Conservation (phyloP, 2,888 invertebrate species). For the Drosophila stalkeri region DNA sequence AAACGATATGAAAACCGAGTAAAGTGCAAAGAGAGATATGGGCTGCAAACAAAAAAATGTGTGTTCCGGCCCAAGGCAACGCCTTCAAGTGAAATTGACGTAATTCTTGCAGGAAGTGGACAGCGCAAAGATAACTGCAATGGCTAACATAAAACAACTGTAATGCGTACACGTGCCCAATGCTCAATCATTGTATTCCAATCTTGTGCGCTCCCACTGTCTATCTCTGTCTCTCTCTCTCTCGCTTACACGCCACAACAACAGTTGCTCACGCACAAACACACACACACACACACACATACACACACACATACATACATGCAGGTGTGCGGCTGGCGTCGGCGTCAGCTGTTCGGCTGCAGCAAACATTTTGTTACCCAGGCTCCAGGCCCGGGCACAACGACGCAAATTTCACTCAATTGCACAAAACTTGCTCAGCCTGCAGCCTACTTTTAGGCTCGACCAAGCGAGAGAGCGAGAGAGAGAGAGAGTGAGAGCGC, state of each 20-base stretch:
- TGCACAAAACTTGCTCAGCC: conserved; percentile 40
- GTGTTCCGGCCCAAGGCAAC: conserved; percentile 27
- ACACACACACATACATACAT: background rate
- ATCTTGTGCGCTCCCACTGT: conserved; percentile 5
- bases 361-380: conserved; percentile 68
- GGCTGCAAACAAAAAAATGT: conserved; percentile 12
- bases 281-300: background rate
- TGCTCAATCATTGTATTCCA: conserved; percentile 2
- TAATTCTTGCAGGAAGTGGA: conserved; percentile 34
- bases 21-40: conserved; percentile 4
- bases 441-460: conserved; percentile 77
- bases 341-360: conserved; percentile 67
- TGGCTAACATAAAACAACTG: conserved; percentile 53
- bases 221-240: background rate
- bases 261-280: conserved; percentile 8
- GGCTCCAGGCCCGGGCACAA: conserved; percentile 58
- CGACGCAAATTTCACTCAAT: conserved; percentile 31
- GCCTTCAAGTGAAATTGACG: conserved; percentile 23
- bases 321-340: conserved; percentile 36
- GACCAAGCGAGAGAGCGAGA: conserved; percentile 10
- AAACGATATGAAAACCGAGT: background rate
- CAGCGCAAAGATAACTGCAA: conserved; percentile 64
- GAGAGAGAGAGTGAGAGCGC: conserved; percentile 9
- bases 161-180: conserved; percentile 70
- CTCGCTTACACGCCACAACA: background rate